phyloP scores from a whole-genome alignment of 2,888 invertebrate species.

The Parnassius orleans region DNA sequence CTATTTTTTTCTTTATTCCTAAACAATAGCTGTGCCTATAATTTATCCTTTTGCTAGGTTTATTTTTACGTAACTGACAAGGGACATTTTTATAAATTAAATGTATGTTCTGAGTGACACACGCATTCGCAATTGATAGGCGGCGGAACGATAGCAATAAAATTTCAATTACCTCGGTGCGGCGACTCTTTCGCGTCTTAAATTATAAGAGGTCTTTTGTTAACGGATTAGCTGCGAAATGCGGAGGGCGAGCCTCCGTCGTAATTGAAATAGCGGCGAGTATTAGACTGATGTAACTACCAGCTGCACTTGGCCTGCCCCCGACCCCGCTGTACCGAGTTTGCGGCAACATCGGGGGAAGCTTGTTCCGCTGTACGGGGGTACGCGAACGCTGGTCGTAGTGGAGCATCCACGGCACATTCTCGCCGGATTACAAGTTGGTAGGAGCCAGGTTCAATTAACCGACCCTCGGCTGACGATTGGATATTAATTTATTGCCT shows the following conservation, averaged over 20 bases:
- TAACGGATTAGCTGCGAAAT: conserved; percentile 40
- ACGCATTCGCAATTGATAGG: conserved; percentile 4
- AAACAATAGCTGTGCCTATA: too few species aligned
- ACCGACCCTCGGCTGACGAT: conserved; percentile 35
- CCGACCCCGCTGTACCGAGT: not conserved
- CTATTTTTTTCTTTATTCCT: too few species aligned
- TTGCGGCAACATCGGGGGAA: conserved; percentile 12
- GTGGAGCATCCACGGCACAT: conserved; percentile 32
- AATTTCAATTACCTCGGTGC: conserved; percentile 37
- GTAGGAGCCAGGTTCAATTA: conserved; percentile 42
- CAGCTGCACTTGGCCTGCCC: conserved; percentile 43
- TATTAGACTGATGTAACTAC: conserved; percentile 56
- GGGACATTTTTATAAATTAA: too few species aligned
- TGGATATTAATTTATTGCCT: conserved; percentile 43
- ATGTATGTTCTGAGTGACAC: not conserved
- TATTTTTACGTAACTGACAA: too few species aligned
- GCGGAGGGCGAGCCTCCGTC: conserved; percentile 34
- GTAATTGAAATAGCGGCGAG: conserved; percentile 56
- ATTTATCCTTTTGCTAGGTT: too few species aligned
- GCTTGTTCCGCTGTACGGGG: conserved; percentile 8
- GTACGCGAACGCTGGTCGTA: conserved; percentile 27
- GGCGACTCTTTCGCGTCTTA: conserved; percentile 31
- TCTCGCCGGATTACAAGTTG: conserved; percentile 43
- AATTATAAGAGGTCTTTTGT: conserved; percentile 42
- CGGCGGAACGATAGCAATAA: conserved; percentile 33